phyloP scores from a whole-genome alignment of 2,797 vertebrate genomes.

The Echiichthys vipera region DNA sequence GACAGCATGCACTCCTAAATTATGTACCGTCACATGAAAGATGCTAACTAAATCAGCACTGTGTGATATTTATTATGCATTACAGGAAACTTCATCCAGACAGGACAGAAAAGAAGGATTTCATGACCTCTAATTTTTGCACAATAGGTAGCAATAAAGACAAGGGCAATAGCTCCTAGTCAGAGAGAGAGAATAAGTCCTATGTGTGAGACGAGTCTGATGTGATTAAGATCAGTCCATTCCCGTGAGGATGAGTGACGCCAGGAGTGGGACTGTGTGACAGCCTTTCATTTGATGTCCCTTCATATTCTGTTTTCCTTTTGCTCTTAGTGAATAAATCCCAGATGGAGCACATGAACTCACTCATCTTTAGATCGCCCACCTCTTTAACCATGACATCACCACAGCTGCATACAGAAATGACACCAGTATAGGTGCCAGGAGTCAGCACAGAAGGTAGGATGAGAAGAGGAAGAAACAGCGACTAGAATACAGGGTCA shows the following conservation, averaged over 20 bases:
- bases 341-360: slow-evolving; percentile 71
- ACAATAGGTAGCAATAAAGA: slow-evolving; percentile 33
- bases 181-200: background rate
- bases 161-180: slow-evolving; percentile 39
- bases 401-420: slow-evolving; percentile 59
- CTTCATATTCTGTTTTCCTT: slow-evolving; percentile 57
- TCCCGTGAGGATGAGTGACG: slow-evolving; percentile 52
- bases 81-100: slow-evolving; percentile 11
- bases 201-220: slow-evolving; percentile 8
- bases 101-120: slow-evolving; percentile 8
- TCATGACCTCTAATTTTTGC: slow-evolving; percentile 25
- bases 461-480: slow-evolving; percentile 7
- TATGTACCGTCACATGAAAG: slow-evolving; percentile 59
- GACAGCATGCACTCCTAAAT: slow-evolving; percentile 65
- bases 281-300: slow-evolving; percentile 41
- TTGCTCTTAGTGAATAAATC: slow-evolving; percentile 62
- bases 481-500: background rate
- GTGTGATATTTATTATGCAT: slow-evolving; percentile 37
- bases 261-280: slow-evolving; percentile 50
- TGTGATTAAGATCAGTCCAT: slow-evolving; percentile 56
- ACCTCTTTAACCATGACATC: slow-evolving; percentile 70
- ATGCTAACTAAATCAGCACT: slow-evolving; percentile 45
- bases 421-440: slow-evolving; percentile 56
- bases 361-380: slow-evolving; percentile 60
- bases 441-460: slow-evolving; percentile 22